Evolutionary conservation across 2,888 invertebrate species (phyloP).

Genomic region (Theretra japonica): DNA sequence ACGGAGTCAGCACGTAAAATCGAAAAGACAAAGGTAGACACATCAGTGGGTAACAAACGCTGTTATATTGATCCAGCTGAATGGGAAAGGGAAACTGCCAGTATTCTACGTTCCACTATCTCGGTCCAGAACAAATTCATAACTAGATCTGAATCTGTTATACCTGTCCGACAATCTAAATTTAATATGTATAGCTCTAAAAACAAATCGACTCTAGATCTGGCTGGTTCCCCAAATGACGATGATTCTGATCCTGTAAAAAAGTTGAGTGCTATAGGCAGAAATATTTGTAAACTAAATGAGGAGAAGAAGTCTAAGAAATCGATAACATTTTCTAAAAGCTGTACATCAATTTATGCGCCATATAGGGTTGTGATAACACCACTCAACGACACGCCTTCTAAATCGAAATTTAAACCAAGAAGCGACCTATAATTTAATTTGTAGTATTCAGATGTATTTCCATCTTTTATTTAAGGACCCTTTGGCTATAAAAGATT

Average conservation of each 20-base stretch:
- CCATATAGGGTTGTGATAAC: slow-evolving; percentile 72
- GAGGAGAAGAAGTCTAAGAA: slow-evolving; percentile 68
- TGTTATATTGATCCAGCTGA: slow-evolving; percentile 81
- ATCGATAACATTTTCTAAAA: slow-evolving; percentile 71
- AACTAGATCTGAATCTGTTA: slow-evolving; percentile 57
- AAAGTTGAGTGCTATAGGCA: slow-evolving; percentile 77
- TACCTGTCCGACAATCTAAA: slow-evolving; percentile 65
- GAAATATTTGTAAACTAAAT: slow-evolving; percentile 72
- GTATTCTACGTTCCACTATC: slow-evolving; percentile 79
- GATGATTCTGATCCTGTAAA: slow-evolving; percentile 69
- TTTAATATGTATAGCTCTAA: slow-evolving; percentile 59
- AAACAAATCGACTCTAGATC: slow-evolving; percentile 56
- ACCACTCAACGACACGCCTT: slow-evolving; percentile 64
- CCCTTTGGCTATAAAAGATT: slow-evolving; percentile 32
- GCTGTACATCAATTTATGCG: slow-evolving; percentile 72
- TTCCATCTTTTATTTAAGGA: slow-evolving; percentile 13
- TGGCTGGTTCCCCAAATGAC: slow-evolving; percentile 58
- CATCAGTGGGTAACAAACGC: slow-evolving; percentile 82
- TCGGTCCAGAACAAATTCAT: slow-evolving; percentile 75
- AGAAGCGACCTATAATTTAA: slow-evolving; percentile 37
- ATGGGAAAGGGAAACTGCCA: slow-evolving; percentile 85
- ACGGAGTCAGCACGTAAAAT: slow-evolving; percentile 76
- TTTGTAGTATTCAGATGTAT: slow-evolving; percentile 24
- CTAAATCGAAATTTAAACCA: slow-evolving; percentile 40
- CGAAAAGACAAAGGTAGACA: slow-evolving; percentile 71